Evolutionary conservation across 2,888 invertebrate species (phyloP), one percentile per base, ranked within the genome.

Genomic region (Cephus rjabovi): DNA sequence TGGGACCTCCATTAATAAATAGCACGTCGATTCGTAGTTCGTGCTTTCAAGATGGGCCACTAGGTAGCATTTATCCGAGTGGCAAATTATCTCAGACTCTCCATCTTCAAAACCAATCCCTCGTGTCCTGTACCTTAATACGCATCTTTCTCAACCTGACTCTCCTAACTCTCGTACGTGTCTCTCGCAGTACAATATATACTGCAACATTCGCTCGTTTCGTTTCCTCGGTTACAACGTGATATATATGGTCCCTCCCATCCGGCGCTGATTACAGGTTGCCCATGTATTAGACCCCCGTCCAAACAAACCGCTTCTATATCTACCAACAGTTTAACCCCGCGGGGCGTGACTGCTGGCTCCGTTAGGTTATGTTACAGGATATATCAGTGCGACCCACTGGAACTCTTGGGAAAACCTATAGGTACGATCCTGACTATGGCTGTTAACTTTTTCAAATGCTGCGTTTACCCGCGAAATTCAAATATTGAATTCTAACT

Each of bases 291-390:
- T 90, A 90, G 88, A 87, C 87, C 87, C 85, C 86, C 86, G 86
- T 90, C 90, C 89, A 90, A 90, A 90, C 89, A 90, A 90, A 90
- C 90, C 89, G 88, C 89, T 89, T 87, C 84, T 87, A 87, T 84
- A 86, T 87, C 87, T 86, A 86, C 87, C 86, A 87, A 89, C 88
- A 89, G 89, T 90, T 90, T 89, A 89, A 87, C 86, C 86, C 87
- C 40, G 80, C 79, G 80, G 81, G 76, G 81, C 83, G 83, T 83
- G 79, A 82, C 83, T 79, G 79, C 79, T 76, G 75, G 77, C 77
- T 75, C 77, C 80, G 76, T 79, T 81, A 77, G 77, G 78, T 71
- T 71, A 71, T 33, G 33, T 71, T 56, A 56, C 9, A 56, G 2
- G 56, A 56, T 56, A 56, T 56, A 56, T 56, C 23, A 56, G 23